Base-by-base conservation (phyloP, 30 jellyfish, hydroid and myxozoan genomes). In the Rhopilema esculentum region DNA sequence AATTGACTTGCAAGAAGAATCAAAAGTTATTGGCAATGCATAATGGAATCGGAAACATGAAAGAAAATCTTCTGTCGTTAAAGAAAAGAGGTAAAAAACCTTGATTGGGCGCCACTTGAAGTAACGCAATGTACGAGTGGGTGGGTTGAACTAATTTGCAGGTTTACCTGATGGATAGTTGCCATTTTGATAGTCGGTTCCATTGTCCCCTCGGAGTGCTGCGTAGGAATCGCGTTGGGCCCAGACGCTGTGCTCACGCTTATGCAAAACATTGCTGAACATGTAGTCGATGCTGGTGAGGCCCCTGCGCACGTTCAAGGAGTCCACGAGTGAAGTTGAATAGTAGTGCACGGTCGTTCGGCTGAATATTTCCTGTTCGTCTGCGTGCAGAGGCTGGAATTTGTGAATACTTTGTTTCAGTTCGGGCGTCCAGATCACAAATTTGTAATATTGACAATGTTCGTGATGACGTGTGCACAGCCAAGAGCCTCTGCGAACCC, bases 391-490 rank as follows among this genome's bases (percentile, higher is more conserved):
- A 24, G 84, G 80, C 62, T 49, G 82, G 80, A 94, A 87, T 24
- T 66, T 73, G 12, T 76, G 32, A 50, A 93, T 62, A 79, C 97
- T 93, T 40, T 26, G 84, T 64, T 80, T 33, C 84, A 93, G 27
- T 31, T 93, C 98, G 15, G 98, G 98, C 24, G 96, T 93, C 98
- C 98, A 93, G 61, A 93, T 84, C 61, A 93, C 90, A 69, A 93
- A 93, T 23, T 85, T 93, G 87, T 71, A 93, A 63, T 66, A 79
- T 16, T 93, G 90, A 77, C 98, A 88, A 9, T 62, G 77, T 6
- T 91, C 21, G 26, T 78, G 84, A 0, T 23, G n/a, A 4, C 63
- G 51, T 29, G 77, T 84, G 71, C 95, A 88, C 53, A 87, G 74
- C 91, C 90, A 83, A 6, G 89, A n/a, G 51, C 93, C 95, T 8